Evolutionary conservation across 2,797 vertebrate genomes (phyloP), one percentile per base, ranked within the genome.

Genomic region (Amphiprion clarkii): DNA sequence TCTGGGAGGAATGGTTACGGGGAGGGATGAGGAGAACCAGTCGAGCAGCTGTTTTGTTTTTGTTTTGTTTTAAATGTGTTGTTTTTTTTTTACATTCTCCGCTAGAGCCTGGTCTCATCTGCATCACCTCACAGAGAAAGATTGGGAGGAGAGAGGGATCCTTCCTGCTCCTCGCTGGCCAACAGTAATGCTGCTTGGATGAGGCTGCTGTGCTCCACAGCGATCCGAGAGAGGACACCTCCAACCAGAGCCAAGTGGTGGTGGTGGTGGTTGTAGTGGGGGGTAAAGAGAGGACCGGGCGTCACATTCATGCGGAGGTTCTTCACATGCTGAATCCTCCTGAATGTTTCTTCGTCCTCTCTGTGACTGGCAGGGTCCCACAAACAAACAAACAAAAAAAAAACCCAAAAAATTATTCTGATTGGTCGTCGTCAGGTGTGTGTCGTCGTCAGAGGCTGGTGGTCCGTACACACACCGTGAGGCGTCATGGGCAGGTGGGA

Each of bases 221-320:
- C 42, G 42, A 44, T 44, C 42, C 14, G 31, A 64, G 46, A 51
- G 36, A 48, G 48, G 48, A 64, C 61, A 63, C 61, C 33, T 58
- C 75, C 13, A 44, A 66, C 62, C 16, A 39, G 63, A 46, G 16
- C 31, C 44, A n/a, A 3, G 5, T 36, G 31, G 44, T 6, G 51
- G 40, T 6, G 16, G 13, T 11, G 4, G 2, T 4, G 33, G 25
- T n/a, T 17, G 31, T 6, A 4, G 31, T 6, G 14, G 7, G 13
- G 9, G 21, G 5, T 13, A 21, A 11, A 29, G 33, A 25, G 17
- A 25, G 13, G 9, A 36, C 16, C 21, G 31, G 14, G 56, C 5
- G 39, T 12, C 84, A 87, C 83, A 64, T 86, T 86, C 86, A 90
- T 86, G 87, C 84, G 75, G 78, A 83, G 73, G 67, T 74, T 78